Evolutionary conservation across 2,888 invertebrate species (phyloP).

Genomic region (Ellobium chinense): DNA sequence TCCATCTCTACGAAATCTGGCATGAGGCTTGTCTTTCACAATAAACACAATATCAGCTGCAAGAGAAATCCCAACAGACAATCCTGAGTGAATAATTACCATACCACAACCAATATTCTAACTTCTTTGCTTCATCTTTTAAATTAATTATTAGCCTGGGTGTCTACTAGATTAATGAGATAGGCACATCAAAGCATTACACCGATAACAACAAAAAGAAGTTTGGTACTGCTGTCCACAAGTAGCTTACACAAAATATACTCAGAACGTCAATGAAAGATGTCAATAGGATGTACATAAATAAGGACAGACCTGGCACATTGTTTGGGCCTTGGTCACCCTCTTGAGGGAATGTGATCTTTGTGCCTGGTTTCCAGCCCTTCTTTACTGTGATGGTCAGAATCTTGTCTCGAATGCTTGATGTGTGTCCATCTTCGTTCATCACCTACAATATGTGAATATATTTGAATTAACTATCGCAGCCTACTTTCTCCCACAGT

Average conservation of each 20-base stretch:
- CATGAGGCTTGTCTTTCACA: slow-evolving; percentile 78
- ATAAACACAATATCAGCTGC: slow-evolving; percentile 79
- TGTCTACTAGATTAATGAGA: too few relatives aligned
- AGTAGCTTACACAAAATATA: too few relatives aligned
- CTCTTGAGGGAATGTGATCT: slow-evolving; percentile 79
- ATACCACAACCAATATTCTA: too few relatives aligned
- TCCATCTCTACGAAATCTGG: slow-evolving; percentile 76
- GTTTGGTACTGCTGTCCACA: too few relatives aligned
- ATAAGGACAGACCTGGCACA: slow-evolving; percentile 74
- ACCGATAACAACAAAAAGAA: too few relatives aligned
- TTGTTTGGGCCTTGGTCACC: slow-evolving; percentile 80
- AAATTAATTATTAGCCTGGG: too few relatives aligned
- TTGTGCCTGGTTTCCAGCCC: slow-evolving; percentile 79
- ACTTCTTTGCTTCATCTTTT: not conserved
- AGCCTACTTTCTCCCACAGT: too few relatives aligned
- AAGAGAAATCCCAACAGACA: too few relatives aligned
- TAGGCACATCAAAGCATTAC: too few relatives aligned
- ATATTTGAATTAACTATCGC: not conserved
- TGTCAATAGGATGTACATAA: too few relatives aligned
- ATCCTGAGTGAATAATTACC: too few relatives aligned
- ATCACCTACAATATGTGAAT: slow-evolving; percentile 72
- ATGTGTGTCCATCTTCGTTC: slow-evolving; percentile 80
- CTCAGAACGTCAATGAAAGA: too few relatives aligned
- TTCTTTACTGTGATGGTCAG: slow-evolving; percentile 79
- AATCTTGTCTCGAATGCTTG: slow-evolving; percentile 79